These are phyloP conservation scores for Rhaphigaster nebulosa DNA, from an alignment of 2,888 invertebrate genomes.

Conservation along the genomic window DNA sequence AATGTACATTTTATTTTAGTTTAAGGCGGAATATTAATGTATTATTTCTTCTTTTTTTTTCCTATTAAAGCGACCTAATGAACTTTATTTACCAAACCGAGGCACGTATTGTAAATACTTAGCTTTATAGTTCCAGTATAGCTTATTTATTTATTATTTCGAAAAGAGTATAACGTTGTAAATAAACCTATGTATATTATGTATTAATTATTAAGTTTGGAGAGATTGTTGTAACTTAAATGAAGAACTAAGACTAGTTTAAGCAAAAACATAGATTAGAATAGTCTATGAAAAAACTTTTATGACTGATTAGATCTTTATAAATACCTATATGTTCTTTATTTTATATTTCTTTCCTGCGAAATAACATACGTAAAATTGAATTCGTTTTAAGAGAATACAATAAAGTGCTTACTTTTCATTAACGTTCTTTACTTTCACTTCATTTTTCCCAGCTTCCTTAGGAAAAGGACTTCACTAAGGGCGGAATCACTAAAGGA, in stretches of 20 bases:
- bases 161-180: conserved; percentile 54
- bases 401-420: conserved; percentile 52
- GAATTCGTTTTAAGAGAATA: conserved; percentile 28
- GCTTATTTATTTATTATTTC: conserved; percentile 59
- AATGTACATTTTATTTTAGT: conserved; percentile 45
- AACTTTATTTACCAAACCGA: conserved; percentile 58
- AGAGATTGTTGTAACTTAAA: conserved; percentile 52
- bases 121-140: conserved; percentile 51
- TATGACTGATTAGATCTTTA: conserved; percentile 57
- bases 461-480: neutral
- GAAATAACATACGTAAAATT: conserved; percentile 49
- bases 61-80: conserved; percentile 38
- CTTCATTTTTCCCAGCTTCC: neutral
- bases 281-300: conserved; percentile 36
- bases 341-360: conserved; percentile 40
- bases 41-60: conserved; percentile 26
- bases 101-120: conserved; percentile 52
- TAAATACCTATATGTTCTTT: conserved; percentile 36
- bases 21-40: conserved; percentile 27
- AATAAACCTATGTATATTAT: conserved; percentile 54
- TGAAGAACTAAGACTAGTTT: conserved; percentile 17
- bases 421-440: neutral
- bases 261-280: conserved; percentile 40
- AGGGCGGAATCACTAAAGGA: neutral
- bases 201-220: conserved; percentile 56